A percentile compares a stretch with the other conserved stretches of the same genome.
These are phyloP conservation scores for western clawed frog (Xenopus tropicalis) DNA, from an alignment of 2,113 vertebrate genomes.

Conservation along the genomic window DNA sequence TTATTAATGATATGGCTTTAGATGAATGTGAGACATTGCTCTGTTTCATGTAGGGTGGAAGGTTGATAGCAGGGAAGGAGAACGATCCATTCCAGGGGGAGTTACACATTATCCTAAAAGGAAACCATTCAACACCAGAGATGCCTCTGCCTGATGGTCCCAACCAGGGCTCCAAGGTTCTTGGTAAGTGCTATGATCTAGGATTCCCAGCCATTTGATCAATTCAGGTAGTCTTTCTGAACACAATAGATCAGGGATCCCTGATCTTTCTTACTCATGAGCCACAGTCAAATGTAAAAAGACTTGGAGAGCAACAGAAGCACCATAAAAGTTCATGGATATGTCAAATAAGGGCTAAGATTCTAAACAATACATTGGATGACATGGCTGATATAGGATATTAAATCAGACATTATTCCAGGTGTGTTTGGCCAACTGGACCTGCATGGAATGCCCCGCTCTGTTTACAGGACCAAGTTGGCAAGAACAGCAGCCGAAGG, in stretches of 20 bases:
- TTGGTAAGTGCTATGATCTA: constrained; percentile 70
- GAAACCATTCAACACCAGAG: constrained; percentile 71
- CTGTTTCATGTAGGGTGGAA: constrained; percentile 66
- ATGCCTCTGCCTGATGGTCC: constrained; percentile 69
- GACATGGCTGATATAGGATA: no score
- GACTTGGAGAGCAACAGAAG: no score
- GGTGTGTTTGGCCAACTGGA: constrained; percentile 81
- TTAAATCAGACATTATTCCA: constrained; percentile 42
- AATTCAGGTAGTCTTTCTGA: no score
- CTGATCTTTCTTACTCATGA: no score
- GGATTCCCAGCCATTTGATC: neutral
- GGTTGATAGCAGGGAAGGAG: constrained; percentile 69
- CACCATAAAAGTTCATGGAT: no score
- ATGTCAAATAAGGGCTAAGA: no score
- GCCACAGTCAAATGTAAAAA: no score
- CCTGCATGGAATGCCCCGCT: constrained; percentile 71
- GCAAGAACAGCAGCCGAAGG: constrained; percentile 59
- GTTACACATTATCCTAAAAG: constrained; percentile 70
- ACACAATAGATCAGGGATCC: no score
- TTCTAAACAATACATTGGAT: no score
- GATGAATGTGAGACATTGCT: no score
- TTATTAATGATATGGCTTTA: no score
- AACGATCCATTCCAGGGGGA: constrained; percentile 73
- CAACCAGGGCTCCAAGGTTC: constrained; percentile 81
- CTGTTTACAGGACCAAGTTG: constrained; percentile 75